phyloP scores from a whole-genome alignment of 2,888 invertebrate genomes.

The Torymus tubicola region DNA sequence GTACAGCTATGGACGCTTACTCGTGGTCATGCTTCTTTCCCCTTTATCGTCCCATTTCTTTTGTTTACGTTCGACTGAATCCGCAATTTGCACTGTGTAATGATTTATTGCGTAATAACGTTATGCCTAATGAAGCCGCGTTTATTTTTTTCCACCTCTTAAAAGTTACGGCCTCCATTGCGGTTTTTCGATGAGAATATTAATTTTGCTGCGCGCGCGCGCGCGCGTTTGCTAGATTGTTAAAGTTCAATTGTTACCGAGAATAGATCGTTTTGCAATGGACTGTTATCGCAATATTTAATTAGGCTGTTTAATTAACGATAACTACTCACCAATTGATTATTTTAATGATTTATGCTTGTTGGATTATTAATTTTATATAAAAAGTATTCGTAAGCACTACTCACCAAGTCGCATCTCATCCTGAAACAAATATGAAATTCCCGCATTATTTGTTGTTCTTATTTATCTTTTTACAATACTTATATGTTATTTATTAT shows the following conservation, averaged over 20 bases:
- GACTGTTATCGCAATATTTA: slow-evolving; percentile 4
- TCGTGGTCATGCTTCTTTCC: slow-evolving; percentile 42
- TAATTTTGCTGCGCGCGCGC: slow-evolving; percentile 4
- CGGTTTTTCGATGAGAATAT: slow-evolving; percentile 36
- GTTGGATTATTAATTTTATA: neutral
- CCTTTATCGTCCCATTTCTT: slow-evolving; percentile 53
- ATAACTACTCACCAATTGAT: slow-evolving; percentile 15
- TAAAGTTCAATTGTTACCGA: neutral
- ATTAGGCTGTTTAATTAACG: neutral
- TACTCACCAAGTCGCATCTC: slow-evolving; percentile 48
- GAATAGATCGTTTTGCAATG: slow-evolving; percentile 15
- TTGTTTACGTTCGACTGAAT: slow-evolving; percentile 55
- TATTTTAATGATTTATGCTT: neutral
- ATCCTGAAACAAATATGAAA: slow-evolving; percentile 53
- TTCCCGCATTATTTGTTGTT: slow-evolving; percentile 16
- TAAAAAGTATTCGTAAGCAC: slow-evolving; percentile 4
- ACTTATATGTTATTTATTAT: too few species aligned
- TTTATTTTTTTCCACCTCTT: slow-evolving; percentile 2
- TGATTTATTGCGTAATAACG: slow-evolving; percentile 53
- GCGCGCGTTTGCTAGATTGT: slow-evolving; percentile 1
- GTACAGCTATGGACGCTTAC: neutral
- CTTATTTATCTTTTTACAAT: neutral
- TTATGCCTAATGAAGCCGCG: slow-evolving; percentile 46
- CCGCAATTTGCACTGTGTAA: slow-evolving; percentile 50
- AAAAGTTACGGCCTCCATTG: slow-evolving; percentile 4